These are phyloP conservation scores for Perodicticus potto DNA, from an alignment of 2,797 vertebrate species.

Conservation along the genomic window DNA sequence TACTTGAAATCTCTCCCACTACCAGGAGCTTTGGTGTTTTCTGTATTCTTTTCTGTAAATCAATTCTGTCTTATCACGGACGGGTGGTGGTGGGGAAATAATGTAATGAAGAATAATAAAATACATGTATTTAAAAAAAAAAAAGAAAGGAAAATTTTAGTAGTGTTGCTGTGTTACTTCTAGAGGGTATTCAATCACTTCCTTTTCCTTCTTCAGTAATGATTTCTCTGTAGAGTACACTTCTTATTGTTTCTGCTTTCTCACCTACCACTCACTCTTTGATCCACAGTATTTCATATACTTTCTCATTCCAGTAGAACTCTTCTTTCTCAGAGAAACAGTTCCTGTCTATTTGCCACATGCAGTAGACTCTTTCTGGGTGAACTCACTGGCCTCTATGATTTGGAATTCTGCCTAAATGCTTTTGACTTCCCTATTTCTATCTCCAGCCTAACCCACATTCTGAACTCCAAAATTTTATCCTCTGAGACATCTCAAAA, in stretches of 20 bases:
- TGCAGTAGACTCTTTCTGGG: background rate
- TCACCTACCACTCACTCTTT: background rate
- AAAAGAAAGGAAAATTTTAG: constrained; percentile 12
- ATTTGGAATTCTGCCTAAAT: background rate
- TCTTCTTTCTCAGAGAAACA: background rate
- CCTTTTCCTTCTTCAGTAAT: background rate
- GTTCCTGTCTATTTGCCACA: background rate
- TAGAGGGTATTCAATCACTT: background rate
- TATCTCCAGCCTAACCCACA: background rate
- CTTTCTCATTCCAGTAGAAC: background rate
- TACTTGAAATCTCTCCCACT: too few relatives aligned
- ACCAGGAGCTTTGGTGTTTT: too few relatives aligned
- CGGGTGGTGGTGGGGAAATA: too few relatives aligned
- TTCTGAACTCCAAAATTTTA: background rate
- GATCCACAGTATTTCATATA: background rate
- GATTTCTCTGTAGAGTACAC: background rate
- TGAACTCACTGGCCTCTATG: background rate
- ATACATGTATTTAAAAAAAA: too few relatives aligned
- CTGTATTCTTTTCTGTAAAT: too few relatives aligned
- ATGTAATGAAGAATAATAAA: too few relatives aligned
- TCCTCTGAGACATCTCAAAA: background rate
- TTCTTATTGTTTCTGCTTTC: background rate
- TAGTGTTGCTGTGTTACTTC: background rate
- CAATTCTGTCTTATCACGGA: too few relatives aligned
- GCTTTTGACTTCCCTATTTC: background rate